Conservation (phyloP, 2,113 vertebrate species). For the Protomyctophum bolini region DNA sequence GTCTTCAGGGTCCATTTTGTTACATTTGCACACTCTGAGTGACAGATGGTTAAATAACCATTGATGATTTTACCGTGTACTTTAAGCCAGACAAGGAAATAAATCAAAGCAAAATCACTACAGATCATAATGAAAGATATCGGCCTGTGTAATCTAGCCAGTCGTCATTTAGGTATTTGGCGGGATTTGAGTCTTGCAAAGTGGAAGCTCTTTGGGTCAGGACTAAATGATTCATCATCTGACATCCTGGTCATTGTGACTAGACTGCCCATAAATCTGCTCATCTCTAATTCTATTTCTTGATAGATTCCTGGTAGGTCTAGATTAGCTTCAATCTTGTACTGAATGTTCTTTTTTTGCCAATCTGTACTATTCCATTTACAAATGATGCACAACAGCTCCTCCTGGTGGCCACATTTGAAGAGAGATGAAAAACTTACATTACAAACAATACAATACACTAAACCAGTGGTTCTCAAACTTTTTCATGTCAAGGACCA, state of each 20-base stretch:
- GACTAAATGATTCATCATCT: neutral
- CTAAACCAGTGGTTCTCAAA: too few species aligned
- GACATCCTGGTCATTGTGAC: constrained; percentile 57
- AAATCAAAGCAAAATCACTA: neutral
- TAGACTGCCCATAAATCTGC: constrained; percentile 56
- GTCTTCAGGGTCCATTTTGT: too few species aligned
- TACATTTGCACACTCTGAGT: too few species aligned
- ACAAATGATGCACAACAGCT: constrained; percentile 44
- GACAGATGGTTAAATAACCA: too few species aligned
- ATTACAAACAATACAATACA: too few species aligned
- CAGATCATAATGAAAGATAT: constrained; percentile 5
- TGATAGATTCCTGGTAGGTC: constrained; percentile 56
- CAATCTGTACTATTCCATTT: constrained; percentile 34
- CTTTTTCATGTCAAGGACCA: too few species aligned
- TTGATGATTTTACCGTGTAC: too few species aligned
- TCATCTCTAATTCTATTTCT: constrained; percentile 57
- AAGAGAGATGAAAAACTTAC: constrained; percentile 3
- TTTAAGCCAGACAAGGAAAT: neutral
- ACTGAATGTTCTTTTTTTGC: constrained; percentile 61
- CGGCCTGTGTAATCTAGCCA: neutral
- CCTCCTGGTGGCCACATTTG: constrained; percentile 57
- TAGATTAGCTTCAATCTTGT: constrained; percentile 33
- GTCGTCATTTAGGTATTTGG: constrained; percentile 12
- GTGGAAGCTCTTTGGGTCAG: too few species aligned
- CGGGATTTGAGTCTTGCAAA: too few species aligned